Conservation (phyloP, 2,888 invertebrate genomes). For the Slavum lentiscoides region DNA sequence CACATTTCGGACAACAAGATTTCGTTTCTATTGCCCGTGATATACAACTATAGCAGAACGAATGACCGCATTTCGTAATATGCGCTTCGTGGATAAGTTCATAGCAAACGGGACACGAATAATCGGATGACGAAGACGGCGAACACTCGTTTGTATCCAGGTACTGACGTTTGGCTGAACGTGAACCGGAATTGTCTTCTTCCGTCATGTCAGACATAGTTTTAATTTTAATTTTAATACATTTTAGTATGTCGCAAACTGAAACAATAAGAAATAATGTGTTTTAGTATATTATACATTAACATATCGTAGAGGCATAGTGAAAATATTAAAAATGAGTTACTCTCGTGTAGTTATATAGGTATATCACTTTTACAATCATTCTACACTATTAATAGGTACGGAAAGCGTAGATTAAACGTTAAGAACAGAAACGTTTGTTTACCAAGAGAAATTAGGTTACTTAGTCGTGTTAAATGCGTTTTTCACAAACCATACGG, state of each 20-base stretch:
- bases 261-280: slow-evolving; percentile 52
- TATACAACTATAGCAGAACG: slow-evolving; percentile 85
- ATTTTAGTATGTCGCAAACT: slow-evolving; percentile 47
- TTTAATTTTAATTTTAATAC: slow-evolving; percentile 46
- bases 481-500: background rate
- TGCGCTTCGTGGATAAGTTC: slow-evolving; percentile 86
- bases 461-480: no score
- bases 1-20: slow-evolving; percentile 83
- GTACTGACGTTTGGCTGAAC: slow-evolving; percentile 63
- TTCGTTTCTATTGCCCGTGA: slow-evolving; percentile 68
- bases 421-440: background rate
- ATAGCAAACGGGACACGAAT: slow-evolving; percentile 82
- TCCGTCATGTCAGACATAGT: slow-evolving; percentile 37
- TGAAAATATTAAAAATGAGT: slow-evolving; percentile 3
- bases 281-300: slow-evolving; percentile 36
- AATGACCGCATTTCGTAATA: slow-evolving; percentile 90
- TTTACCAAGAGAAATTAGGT: no score
- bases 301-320: slow-evolving; percentile 25
- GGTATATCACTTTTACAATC: slow-evolving; percentile 3
- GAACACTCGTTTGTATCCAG: slow-evolving; percentile 57
- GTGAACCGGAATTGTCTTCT: slow-evolving; percentile 57
- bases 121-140: slow-evolving; percentile 60
- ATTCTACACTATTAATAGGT: background rate
- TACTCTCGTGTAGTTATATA: background rate
- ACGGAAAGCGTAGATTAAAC: background rate